Evolutionary conservation across 2,113 vertebrate genomes (phyloP).

Genomic region (Oceanodroma tethys): DNA sequence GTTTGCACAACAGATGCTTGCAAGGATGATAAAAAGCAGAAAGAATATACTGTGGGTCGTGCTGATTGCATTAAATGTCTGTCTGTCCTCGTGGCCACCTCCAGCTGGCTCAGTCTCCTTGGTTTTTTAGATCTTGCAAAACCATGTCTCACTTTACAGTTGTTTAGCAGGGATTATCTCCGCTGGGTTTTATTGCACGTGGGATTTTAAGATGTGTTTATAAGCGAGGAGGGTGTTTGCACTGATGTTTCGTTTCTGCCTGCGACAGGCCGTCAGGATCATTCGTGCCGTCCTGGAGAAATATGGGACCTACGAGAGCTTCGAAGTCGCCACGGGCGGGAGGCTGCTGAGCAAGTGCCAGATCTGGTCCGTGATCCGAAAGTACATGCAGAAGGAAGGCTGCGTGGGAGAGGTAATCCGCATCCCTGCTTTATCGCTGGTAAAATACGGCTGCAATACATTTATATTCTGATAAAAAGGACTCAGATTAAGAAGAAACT

Average conservation of each 20-base stretch:
- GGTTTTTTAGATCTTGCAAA: not conserved
- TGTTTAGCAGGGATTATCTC: rapidly evolving
- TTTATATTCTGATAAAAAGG: not conserved
- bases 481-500: not conserved
- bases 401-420: constrained; percentile 89
- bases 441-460: not conserved
- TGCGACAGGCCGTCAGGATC: constrained; percentile 85
- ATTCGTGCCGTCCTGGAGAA: constrained; percentile 88
- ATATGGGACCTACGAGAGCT: constrained; percentile 90
- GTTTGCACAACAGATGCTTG: not conserved
- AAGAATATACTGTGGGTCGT: rapidly evolving
- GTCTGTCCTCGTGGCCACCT: not conserved
- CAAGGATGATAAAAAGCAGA: not conserved
- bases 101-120: not conserved
- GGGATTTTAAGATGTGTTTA: not conserved
- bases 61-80: not conserved
- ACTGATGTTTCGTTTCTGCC: not conserved
- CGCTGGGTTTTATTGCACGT: rapidly evolving
- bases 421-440: not conserved
- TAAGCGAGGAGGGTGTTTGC: not conserved
- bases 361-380: constrained; percentile 90
- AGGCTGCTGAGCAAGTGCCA: constrained; percentile 88
- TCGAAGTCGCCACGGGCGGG: constrained; percentile 89
- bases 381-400: constrained; percentile 96
- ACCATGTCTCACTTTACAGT: rapidly evolving